These are phyloP conservation scores for Amniataba percoides DNA, from an alignment of 2,797 vertebrate species.

Conservation along the genomic window DNA sequence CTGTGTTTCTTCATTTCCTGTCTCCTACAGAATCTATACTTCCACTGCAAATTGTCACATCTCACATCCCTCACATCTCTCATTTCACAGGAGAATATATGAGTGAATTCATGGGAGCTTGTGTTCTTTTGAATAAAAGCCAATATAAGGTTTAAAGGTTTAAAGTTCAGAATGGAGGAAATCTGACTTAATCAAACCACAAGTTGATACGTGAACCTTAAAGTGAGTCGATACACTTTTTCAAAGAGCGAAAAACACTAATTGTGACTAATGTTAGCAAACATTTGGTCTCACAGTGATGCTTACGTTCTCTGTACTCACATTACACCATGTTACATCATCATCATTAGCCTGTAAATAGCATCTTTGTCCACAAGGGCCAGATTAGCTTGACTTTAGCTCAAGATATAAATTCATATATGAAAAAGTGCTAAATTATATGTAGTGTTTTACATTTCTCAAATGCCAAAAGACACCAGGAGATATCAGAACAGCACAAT, in stretches of 20 bases:
- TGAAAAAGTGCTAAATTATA: no score
- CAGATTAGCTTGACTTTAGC: no score
- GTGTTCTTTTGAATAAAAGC: background rate
- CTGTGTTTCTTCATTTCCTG: constrained; percentile 45
- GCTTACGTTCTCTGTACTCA: no score
- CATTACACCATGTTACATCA: no score
- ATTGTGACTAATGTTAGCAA: no score
- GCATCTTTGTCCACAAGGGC: no score
- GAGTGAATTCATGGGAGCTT: background rate
- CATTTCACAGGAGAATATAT: background rate
- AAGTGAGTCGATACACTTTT: no score
- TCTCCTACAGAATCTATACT: constrained; percentile 42
- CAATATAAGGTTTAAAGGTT: background rate
- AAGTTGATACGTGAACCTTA: background rate
- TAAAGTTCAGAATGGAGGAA: no score
- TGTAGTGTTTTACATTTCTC: background rate
- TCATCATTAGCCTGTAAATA: no score
- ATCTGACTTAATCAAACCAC: background rate
- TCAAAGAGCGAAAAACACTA: no score
- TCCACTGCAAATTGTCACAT: constrained; percentile 1
- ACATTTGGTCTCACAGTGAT: no score
- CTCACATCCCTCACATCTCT: background rate
- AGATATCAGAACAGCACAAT: background rate
- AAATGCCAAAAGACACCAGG: background rate
- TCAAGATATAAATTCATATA: no score